Conservation (phyloP, 2,113 vertebrate species). For the Gymnobelideus leadbeateri region DNA sequence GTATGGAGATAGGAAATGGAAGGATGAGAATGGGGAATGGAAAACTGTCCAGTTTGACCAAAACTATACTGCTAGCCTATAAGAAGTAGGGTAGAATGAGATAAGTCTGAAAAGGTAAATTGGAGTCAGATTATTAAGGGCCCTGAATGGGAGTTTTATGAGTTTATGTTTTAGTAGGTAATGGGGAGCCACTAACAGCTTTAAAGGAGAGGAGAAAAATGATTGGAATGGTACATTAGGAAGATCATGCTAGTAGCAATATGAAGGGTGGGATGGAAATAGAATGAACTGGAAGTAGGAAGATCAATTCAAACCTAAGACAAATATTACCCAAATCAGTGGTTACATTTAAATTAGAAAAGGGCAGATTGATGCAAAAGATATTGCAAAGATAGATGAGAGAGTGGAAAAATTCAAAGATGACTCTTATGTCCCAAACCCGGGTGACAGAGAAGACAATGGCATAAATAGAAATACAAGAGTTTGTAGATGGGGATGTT, state of each 20-base stretch:
- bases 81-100: background rate
- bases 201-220: background rate
- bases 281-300: background rate
- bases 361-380: background rate
- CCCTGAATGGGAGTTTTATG: background rate
- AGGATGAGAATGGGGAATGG: background rate
- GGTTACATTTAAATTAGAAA: background rate
- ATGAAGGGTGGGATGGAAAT: background rate
- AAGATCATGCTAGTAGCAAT: background rate
- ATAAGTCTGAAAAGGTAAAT: background rate
- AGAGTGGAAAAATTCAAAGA: background rate
- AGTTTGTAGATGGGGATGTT: background rate
- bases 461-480: background rate
- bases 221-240: background rate
- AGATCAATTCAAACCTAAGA: background rate
- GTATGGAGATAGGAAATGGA: background rate
- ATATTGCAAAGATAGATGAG: background rate
- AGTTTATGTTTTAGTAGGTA: background rate
- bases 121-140: background rate
- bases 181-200: background rate
- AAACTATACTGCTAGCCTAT: background rate
- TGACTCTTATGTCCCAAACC: background rate
- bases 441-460: background rate
- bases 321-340: background rate
- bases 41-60: background rate